Conservation (phyloP, 1,140 invertebrate species). For the Dysdera silvatica region DNA sequence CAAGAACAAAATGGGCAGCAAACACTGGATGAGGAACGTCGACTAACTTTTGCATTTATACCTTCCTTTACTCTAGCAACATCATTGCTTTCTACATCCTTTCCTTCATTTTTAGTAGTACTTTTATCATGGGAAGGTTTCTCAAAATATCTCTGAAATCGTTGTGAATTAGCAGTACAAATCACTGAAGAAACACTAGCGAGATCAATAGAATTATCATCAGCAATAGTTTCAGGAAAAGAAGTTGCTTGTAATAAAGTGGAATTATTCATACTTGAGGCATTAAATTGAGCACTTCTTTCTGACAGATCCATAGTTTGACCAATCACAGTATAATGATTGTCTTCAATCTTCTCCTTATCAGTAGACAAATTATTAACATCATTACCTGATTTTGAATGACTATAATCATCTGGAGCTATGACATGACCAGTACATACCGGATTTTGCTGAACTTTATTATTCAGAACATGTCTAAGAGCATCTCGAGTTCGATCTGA, state of each 20-base stretch:
- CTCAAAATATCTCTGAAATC: slow-evolving; percentile 34
- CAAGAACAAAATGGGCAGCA: slow-evolving; percentile 83
- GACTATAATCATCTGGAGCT: no score
- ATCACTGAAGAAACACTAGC: slow-evolving; percentile 66
- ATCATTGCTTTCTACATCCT: slow-evolving; percentile 19
- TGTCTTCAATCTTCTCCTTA: no score
- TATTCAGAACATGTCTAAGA: slow-evolving; percentile 27
- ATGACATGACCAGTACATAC: no score
- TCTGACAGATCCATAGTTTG: no score
- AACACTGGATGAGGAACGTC: slow-evolving; percentile 57
- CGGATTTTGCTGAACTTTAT: slow-evolving; percentile 25
- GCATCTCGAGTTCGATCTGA: slow-evolving; percentile 33
- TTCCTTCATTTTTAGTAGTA: slow-evolving; percentile 19
- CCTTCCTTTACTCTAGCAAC: background rate
- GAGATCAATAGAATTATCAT: slow-evolving; percentile 49
- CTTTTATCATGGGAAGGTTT: slow-evolving; percentile 52
- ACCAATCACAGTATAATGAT: no score
- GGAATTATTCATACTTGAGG: background rate
- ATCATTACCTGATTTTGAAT: no score
- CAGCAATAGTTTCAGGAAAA: slow-evolving; percentile 22
- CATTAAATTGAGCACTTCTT: no score
- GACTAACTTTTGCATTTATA: slow-evolving; percentile 1
- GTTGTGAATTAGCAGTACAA: slow-evolving; percentile 61
- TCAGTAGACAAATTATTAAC: no score
- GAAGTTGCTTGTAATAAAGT: slow-evolving; percentile 4